Percentiles rank a stretch among this genome's conserved stretches.
Evolutionary conservation across 2,888 invertebrate genomes (phyloP).

Genomic region (Colletes collaris): DNA sequence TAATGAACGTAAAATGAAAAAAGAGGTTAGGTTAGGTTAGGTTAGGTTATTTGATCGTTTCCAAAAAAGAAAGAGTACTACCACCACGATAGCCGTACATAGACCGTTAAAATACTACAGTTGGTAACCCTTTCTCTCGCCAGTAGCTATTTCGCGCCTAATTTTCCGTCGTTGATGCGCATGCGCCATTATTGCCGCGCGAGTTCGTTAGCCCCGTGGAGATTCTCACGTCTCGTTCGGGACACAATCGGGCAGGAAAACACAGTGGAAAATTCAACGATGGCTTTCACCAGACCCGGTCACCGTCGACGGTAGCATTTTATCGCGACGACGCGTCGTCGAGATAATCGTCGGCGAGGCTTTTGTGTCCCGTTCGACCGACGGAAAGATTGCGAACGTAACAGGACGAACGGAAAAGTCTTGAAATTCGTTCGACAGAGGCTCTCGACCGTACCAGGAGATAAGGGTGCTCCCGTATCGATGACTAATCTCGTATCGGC

Average conservation of each 20-base stretch:
- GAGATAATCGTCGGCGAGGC: constrained; percentile 51
- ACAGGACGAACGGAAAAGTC: constrained; percentile 47
- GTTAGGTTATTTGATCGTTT: too few relatives aligned
- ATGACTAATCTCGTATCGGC: constrained; percentile 32
- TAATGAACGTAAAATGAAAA: too few relatives aligned
- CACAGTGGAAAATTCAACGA: not conserved
- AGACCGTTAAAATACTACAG: too few relatives aligned
- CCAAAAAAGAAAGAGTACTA: too few relatives aligned
- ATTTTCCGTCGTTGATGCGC: constrained; percentile 21
- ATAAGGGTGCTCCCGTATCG: constrained; percentile 29
- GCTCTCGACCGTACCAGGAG: not conserved
- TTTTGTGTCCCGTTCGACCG: constrained; percentile 66
- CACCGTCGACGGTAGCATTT: constrained; percentile 36
- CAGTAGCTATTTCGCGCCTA: not conserved
- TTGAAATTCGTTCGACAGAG: constrained; percentile 14
- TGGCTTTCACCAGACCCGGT: constrained; percentile 1
- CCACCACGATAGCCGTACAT: too few relatives aligned
- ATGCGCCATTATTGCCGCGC: not conserved
- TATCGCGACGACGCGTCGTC: constrained; percentile 25
- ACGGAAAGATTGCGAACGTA: constrained; percentile 39
- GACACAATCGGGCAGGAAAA: not conserved
- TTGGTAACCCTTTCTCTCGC: not conserved
- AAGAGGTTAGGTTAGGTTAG: too few relatives aligned
- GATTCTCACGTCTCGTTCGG: not conserved
- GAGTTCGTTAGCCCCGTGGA: constrained; percentile 3